Evolutionary conservation across 1,140 invertebrate genomes (phyloP).

Genomic region (Fopius arisanus): DNA sequence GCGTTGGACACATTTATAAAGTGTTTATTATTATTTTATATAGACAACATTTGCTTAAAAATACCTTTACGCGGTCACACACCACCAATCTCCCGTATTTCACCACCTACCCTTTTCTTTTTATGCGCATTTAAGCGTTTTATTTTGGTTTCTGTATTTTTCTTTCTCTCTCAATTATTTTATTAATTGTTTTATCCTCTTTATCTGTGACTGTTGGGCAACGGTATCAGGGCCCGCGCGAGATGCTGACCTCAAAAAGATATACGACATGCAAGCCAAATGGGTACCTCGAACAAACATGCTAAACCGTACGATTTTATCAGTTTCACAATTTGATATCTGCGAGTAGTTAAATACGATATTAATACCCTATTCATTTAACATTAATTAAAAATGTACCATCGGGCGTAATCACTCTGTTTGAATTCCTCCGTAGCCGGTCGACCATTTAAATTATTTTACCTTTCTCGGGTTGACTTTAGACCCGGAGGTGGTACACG

Average conservation of each 20-base stretch:
- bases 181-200: background rate
- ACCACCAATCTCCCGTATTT: background rate
- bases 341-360: constrained; percentile 5
- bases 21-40: background rate
- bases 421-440: background rate
- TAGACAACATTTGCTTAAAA: background rate
- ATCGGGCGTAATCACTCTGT: background rate
- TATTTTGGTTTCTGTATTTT: too few species aligned
- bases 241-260: background rate
- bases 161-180: background rate
- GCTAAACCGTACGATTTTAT: constrained; percentile 14
- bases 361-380: background rate
- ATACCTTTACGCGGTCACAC: background rate
- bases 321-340: constrained; percentile 11
- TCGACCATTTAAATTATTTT: constrained; percentile 32
- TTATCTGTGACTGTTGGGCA: constrained; percentile 9
- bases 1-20: background rate
- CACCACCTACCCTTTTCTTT: background rate
- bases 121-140: background rate
- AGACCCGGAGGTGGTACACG: constrained; percentile 55
- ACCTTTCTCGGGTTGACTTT: constrained; percentile 45
- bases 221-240: background rate
- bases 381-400: background rate
- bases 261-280: constrained; percentile 8
- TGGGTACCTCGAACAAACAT: background rate